Percentiles rank a stretch among this genome's conserved stretches.
These are phyloP conservation scores for Girardinichthys multiradiatus DNA, from an alignment of 2,113 vertebrate genomes.

Conservation along the genomic window DNA sequence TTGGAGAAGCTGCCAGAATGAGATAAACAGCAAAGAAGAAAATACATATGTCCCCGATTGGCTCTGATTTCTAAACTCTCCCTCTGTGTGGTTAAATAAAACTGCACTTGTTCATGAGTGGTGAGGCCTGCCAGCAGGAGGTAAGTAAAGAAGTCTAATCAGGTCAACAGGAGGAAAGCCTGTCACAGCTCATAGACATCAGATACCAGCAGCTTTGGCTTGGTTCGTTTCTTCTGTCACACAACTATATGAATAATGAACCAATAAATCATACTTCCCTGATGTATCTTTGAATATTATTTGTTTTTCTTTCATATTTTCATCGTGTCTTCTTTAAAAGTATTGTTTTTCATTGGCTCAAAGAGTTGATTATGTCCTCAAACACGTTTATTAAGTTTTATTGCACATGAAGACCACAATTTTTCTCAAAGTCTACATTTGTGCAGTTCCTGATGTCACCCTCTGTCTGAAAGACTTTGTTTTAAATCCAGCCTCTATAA, in stretches of 20 bases:
- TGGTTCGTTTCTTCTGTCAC: background rate
- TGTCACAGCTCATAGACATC: conserved; percentile 21
- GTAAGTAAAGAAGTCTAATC: conserved; percentile 10
- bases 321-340: too few species aligned
- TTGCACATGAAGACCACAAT: too few species aligned
- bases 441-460: too few species aligned
- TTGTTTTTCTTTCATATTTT: background rate
- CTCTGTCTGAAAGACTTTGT: too few species aligned
- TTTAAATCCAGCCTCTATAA: too few species aligned
- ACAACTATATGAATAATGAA: background rate
- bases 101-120: background rate
- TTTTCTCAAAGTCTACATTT: too few species aligned
- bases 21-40: conserved; percentile 13
- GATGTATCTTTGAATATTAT: background rate
- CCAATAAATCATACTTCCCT: background rate
- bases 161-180: conserved; percentile 9
- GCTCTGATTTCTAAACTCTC: background rate
- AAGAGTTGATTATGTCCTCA: too few species aligned
- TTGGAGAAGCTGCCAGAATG: conserved; percentile 20
- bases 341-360: too few species aligned
- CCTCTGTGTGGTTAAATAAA: background rate
- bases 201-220: conserved; percentile 11
- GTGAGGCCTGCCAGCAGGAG: background rate
- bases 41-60: background rate
- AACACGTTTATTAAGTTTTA: too few species aligned